A percentile compares a stretch with the other conserved stretches of the same genome.
phyloP scores from a whole-genome alignment of 2,797 vertebrate species.

The Thamnophis elegans region DNA sequence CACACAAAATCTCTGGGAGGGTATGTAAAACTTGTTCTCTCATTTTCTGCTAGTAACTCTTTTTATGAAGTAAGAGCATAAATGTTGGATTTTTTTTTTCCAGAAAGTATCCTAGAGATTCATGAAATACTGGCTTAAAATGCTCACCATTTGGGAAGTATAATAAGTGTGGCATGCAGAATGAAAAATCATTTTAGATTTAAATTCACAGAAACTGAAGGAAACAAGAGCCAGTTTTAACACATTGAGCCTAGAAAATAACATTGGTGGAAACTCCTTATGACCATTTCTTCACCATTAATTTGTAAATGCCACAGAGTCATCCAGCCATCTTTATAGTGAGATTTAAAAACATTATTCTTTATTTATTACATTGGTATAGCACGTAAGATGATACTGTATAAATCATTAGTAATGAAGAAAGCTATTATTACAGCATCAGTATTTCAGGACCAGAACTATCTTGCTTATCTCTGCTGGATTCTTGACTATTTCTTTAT shows the following conservation, averaged over 20 bases:
- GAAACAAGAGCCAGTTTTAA: not conserved
- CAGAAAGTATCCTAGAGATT: not conserved
- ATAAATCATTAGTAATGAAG: not conserved
- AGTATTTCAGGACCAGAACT: not conserved
- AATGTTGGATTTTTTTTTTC: not conserved
- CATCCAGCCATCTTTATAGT: not conserved
- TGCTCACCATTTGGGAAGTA: not conserved
- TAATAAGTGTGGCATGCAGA: not conserved
- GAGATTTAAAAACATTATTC: not conserved
- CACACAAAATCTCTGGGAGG: not conserved
- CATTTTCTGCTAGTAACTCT: not conserved
- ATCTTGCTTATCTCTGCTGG: not conserved
- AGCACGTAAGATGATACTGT: not conserved
- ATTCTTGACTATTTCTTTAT: not conserved
- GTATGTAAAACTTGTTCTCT: not conserved
- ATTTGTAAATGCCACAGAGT: not conserved
- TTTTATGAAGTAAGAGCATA: not conserved
- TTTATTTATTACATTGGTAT: not conserved
- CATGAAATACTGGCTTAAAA: not conserved
- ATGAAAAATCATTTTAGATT: not conserved
- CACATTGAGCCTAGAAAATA: not conserved
- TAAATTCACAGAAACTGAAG: not conserved
- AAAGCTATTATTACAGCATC: not conserved
- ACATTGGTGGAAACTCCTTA: not conserved
- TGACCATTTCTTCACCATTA: not conserved